Conservation (phyloP, 2,797 vertebrate species). For the Thunnus albacares region DNA sequence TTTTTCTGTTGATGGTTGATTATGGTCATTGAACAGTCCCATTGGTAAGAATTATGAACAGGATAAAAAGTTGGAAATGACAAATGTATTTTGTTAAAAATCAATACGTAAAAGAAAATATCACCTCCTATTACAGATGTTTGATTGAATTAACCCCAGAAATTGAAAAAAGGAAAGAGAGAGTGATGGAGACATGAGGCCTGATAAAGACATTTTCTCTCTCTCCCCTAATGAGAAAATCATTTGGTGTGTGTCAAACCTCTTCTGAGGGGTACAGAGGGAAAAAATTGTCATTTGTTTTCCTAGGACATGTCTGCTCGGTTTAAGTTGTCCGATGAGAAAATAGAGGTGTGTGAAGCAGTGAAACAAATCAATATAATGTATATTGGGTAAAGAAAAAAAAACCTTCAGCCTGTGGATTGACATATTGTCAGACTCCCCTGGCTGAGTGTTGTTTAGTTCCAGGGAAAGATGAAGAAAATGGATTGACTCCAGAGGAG, state of each 20-base stretch:
- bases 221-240: constrained; percentile 3
- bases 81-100: neutral
- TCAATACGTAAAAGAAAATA: neutral
- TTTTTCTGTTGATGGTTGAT: neutral
- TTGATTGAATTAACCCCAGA: constrained; percentile 1
- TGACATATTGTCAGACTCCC: constrained; percentile 26
- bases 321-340: neutral
- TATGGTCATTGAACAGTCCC: neutral
- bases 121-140: neutral
- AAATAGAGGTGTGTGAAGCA: neutral
- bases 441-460: neutral
- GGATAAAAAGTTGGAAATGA: neutral
- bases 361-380: constrained; percentile 22
- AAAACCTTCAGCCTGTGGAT: constrained; percentile 11
- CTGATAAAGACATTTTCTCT: neutral
- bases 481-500: neutral
- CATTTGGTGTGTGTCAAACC: neutral
- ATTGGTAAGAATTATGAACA: neutral
- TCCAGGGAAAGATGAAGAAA: constrained; percentile 17
- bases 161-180: neutral
- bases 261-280: neutral
- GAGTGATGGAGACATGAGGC: neutral
- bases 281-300: neutral
- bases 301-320: neutral
- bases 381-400: neutral